Conservation (phyloP, 2,888 invertebrate species). For the Sarcophaga variegata region DNA sequence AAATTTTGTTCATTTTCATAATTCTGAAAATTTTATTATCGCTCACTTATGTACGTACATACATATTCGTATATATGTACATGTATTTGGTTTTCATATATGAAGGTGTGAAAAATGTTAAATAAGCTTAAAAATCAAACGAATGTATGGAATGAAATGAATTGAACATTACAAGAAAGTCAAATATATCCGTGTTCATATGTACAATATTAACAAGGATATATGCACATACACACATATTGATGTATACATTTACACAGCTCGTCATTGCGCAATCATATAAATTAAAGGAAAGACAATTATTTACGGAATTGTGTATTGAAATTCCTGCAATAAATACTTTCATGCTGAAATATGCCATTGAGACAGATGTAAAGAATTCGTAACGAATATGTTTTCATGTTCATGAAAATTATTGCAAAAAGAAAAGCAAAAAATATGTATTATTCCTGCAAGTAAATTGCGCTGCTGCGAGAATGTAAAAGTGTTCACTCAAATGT, state of each 20-base stretch:
- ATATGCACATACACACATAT: neutral
- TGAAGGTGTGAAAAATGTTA: constrained; percentile 51
- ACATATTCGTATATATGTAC: neutral
- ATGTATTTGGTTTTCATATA: neutral
- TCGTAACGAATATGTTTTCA: constrained; percentile 15
- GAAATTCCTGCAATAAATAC: constrained; percentile 24
- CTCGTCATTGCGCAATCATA: neutral
- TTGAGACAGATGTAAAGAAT: constrained; percentile 7
- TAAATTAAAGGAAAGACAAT: constrained; percentile 40
- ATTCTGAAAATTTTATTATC: constrained; percentile 25
- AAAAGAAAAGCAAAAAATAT: neutral
- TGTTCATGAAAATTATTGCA: neutral
- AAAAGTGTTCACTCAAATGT: constrained; percentile 33
- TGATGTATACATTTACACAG: neutral
- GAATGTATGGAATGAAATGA: neutral
- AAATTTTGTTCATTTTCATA: neutral
- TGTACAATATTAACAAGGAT: neutral
- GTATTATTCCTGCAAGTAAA: neutral
- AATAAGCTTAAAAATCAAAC: constrained; percentile 45
- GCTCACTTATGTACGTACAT: too few relatives aligned
- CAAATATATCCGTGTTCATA: constrained; percentile 3
- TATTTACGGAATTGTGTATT: constrained; percentile 46
- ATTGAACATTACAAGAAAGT: constrained; percentile 18
- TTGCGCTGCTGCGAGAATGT: neutral
- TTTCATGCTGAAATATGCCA: constrained; percentile 27